These are phyloP conservation scores for Callionymus lyra DNA, from an alignment of 2,113 vertebrate species.

Conservation along the genomic window DNA sequence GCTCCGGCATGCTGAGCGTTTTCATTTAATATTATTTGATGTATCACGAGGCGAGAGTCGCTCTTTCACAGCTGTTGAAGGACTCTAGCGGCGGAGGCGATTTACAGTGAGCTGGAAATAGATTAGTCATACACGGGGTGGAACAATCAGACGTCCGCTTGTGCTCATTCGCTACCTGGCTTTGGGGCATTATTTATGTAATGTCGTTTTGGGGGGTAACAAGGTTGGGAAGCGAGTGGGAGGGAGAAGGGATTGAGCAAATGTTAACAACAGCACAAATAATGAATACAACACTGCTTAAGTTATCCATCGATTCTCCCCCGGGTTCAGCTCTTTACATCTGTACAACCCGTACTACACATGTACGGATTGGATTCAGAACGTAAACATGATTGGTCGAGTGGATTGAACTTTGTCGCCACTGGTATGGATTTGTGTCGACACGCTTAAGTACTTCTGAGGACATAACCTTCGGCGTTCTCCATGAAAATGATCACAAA, in stretches of 20 bases:
- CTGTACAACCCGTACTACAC: too few species aligned
- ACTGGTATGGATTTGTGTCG: too few species aligned
- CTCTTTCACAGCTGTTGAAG: slow-evolving; percentile 13
- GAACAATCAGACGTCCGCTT: slow-evolving; percentile 34
- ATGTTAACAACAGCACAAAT: slow-evolving; percentile 13
- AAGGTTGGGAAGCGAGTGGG: slow-evolving; percentile 28
- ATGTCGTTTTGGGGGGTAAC: slow-evolving; percentile 43
- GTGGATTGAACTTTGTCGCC: too few species aligned
- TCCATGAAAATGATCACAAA: too few species aligned
- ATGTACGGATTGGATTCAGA: too few species aligned
- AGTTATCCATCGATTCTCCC: slow-evolving; percentile 9
- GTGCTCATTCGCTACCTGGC: slow-evolving; percentile 33
- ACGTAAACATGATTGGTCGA: too few species aligned
- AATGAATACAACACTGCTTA: slow-evolving; percentile 13
- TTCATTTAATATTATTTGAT: too few species aligned
- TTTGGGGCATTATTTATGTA: slow-evolving; percentile 51
- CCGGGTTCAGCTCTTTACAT: not conserved
- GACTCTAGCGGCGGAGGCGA: slow-evolving; percentile 16
- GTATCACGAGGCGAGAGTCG: not conserved
- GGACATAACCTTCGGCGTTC: too few species aligned
- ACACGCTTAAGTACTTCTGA: too few species aligned
- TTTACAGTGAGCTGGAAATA: slow-evolving; percentile 28
- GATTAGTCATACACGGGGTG: slow-evolving; percentile 17
- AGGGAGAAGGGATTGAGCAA: slow-evolving; percentile 19
- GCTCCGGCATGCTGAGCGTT: too few species aligned